phyloP scores from a whole-genome alignment of 2,113 vertebrate species.

The Meles meles region DNA sequence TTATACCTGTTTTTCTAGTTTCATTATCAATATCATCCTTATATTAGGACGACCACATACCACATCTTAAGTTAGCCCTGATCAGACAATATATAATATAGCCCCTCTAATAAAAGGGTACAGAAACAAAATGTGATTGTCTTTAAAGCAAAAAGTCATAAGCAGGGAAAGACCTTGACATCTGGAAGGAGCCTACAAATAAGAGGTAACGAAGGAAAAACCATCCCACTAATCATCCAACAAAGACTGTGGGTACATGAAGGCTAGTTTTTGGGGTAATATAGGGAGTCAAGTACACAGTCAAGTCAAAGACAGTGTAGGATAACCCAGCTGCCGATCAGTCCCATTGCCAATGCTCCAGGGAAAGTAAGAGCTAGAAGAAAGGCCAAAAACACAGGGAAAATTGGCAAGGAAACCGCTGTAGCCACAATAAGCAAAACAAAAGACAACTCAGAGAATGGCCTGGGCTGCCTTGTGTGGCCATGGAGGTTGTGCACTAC shows the following conservation, averaged over 20 bases:
- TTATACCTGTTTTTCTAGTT: background rate
- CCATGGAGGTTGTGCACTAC: background rate
- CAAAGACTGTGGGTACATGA: background rate
- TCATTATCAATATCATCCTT: background rate
- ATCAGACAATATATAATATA: background rate
- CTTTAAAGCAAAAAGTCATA: slow-evolving; percentile 2
- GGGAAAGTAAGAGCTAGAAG: background rate
- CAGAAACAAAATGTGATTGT: slow-evolving; percentile 20
- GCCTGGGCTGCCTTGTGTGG: background rate
- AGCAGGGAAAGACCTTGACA: background rate
- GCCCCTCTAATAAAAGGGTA: background rate
- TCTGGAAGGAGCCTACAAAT: background rate
- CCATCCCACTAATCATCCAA: background rate
- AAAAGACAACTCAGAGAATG: background rate
- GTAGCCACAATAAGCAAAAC: background rate
- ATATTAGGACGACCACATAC: background rate
- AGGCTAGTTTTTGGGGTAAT: background rate
- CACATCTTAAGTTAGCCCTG: background rate
- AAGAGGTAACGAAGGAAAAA: background rate
- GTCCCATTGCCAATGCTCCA: background rate
- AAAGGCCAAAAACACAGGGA: background rate
- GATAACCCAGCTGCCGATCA: background rate
- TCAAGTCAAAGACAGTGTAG: background rate
- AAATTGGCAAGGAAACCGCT: background rate
- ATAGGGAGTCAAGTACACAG: background rate